Percentiles rank a stretch among this genome's conserved stretches.
Conservation (phyloP, 1,140 invertebrate species). For the Daktulosphaira vitifoliae region DNA sequence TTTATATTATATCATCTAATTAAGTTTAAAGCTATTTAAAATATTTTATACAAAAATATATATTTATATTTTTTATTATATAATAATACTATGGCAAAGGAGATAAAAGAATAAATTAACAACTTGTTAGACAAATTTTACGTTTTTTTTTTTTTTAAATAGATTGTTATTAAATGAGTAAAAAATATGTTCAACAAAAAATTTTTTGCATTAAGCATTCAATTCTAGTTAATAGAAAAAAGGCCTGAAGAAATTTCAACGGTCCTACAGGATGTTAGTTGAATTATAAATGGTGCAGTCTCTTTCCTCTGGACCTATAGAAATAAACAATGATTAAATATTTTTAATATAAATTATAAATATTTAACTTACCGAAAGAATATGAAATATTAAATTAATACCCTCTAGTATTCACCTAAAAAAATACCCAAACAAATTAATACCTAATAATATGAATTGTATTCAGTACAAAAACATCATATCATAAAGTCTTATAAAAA, state of each 20-base stretch:
- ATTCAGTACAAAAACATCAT: too few relatives aligned
- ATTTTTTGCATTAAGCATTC: neutral
- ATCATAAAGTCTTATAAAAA: too few relatives aligned
- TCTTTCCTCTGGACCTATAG: conserved; percentile 20
- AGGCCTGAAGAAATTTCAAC: too few relatives aligned
- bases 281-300: conserved; percentile 8
- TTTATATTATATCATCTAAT: too few relatives aligned
- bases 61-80: too few relatives aligned
- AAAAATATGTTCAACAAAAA: conserved; percentile 28
- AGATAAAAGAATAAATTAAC: too few relatives aligned
- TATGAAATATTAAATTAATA: neutral
- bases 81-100: too few relatives aligned
- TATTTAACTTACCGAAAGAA: conserved; percentile 7
- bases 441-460: neutral
- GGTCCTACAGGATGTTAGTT: conserved; percentile 16
- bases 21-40: too few relatives aligned
- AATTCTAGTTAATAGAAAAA: neutral
- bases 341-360: neutral
- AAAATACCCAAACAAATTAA: conserved; percentile 7
- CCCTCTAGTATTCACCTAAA: conserved; percentile 29
- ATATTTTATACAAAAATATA: too few relatives aligned
- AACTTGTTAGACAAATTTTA: too few relatives aligned
- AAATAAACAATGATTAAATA: neutral
- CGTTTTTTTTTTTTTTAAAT: neutral
- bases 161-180: conserved; percentile 17